phyloP scores from a whole-genome alignment of 1,140 invertebrate genomes.

The Nasonia longicornis region DNA sequence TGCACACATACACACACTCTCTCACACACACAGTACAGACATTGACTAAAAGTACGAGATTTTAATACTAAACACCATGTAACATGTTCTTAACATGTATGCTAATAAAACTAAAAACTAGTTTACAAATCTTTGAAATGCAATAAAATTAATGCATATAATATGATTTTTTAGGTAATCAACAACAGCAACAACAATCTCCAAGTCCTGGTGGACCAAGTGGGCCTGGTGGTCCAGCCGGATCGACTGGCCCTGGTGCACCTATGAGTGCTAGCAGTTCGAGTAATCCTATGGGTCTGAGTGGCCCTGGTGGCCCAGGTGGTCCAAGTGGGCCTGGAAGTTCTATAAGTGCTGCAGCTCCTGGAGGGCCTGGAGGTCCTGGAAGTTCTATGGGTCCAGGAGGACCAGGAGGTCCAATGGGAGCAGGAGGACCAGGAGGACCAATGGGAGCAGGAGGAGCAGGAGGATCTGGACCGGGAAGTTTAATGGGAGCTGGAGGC shows the following conservation, averaged over 20 bases:
- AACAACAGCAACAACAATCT: slow-evolving; percentile 20
- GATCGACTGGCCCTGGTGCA: background rate
- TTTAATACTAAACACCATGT: too few species aligned
- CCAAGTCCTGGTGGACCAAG: background rate
- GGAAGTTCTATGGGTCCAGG: background rate
- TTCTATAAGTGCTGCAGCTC: background rate
- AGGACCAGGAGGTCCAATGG: background rate
- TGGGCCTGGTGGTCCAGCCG: slow-evolving; percentile 45
- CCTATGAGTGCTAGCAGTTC: background rate
- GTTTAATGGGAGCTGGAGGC: background rate
- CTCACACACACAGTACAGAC: too few species aligned
- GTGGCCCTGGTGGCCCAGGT: background rate
- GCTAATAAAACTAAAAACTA: too few species aligned
- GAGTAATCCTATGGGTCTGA: background rate
- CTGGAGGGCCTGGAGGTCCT: background rate
- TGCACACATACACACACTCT: too few species aligned
- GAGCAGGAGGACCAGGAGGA: background rate
- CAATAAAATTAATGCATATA: background rate
- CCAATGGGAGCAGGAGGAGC: background rate
- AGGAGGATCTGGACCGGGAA: background rate
- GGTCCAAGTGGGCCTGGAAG: background rate
- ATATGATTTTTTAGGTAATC: slow-evolving; percentile 20
- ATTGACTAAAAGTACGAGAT: too few species aligned
- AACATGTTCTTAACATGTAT: too few species aligned
- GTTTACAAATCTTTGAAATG: too few species aligned